Evolutionary conservation across 2,113 vertebrate species (phyloP).

Genomic region (Xiphophorus maculatus): DNA sequence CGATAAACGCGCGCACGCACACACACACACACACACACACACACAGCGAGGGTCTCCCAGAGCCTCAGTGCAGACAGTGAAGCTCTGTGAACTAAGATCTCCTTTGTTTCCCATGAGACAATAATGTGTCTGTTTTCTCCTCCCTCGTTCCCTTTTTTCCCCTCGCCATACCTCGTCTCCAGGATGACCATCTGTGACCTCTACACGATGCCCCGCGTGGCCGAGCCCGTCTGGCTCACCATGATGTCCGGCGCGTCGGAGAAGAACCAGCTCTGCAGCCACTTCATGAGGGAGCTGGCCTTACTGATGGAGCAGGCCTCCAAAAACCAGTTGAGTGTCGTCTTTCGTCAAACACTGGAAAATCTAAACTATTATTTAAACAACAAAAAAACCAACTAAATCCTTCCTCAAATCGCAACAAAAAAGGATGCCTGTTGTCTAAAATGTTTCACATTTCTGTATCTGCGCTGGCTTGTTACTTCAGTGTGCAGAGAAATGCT

Average conservation of each 20-base stretch:
- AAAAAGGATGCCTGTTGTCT: not conserved
- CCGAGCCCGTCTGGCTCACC: conserved; percentile 96
- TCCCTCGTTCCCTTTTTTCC: conserved; percentile 33
- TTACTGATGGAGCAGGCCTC: conserved; percentile 95
- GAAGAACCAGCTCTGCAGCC: conserved; percentile 95
- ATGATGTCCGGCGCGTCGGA: conserved; percentile 96
- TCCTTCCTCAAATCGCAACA: not conserved
- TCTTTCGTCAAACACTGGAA: not conserved
- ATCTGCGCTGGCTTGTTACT: conserved; percentile 7
- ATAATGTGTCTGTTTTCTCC: conserved; percentile 59
- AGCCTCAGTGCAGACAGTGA: conserved; percentile 60
- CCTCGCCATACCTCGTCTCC: conserved; percentile 51
- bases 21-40: conserved; percentile 36
- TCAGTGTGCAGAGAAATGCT: conserved; percentile 18
- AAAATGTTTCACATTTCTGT: conserved; percentile 1
- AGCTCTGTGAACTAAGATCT: conserved; percentile 71
- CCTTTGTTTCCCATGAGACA: conserved; percentile 73
- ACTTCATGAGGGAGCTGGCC: conserved; percentile 96
- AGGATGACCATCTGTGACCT: conserved; percentile 96
- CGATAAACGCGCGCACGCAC: conserved; percentile 21
- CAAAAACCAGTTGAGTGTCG: conserved; percentile 92
- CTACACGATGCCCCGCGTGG: conserved; percentile 96
- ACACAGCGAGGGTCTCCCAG: conserved; percentile 60
- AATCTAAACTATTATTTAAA: not conserved
- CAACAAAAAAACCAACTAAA: not conserved